phyloP scores from a whole-genome alignment of 2,888 invertebrate species.

The Cephalotes varians region DNA sequence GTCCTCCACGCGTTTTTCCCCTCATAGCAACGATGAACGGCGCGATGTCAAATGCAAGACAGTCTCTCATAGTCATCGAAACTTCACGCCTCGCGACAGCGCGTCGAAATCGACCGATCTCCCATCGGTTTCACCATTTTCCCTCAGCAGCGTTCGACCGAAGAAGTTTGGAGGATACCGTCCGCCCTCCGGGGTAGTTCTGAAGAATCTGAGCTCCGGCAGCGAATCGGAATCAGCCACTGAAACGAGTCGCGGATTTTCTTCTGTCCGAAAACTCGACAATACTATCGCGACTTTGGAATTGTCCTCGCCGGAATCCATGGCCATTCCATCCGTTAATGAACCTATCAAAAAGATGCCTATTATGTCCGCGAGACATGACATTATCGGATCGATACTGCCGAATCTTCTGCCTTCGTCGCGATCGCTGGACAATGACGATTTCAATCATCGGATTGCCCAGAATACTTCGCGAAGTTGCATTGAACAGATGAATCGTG shows the following conservation, averaged over 20 bases:
- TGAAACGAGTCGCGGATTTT: neutral
- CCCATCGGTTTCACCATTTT: slow-evolving; percentile 34
- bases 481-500: neutral
- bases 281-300: neutral
- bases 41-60: neutral
- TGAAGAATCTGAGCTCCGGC: slow-evolving; percentile 74
- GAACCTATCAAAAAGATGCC: slow-evolving; percentile 41
- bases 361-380: slow-evolving; percentile 39
- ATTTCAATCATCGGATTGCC: neutral
- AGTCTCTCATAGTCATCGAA: neutral
- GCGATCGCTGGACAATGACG: neutral
- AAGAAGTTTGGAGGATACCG: slow-evolving; percentile 67
- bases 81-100: slow-evolving; percentile 10
- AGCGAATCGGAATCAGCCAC: slow-evolving; percentile 70
- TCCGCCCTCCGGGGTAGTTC: slow-evolving; percentile 55
- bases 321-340: neutral
- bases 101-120: neutral
- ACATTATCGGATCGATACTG: slow-evolving; percentile 8
- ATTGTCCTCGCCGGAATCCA: slow-evolving; percentile 19
- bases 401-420: slow-evolving; percentile 31
- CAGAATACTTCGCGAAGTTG: neutral
- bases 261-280: neutral
- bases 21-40: neutral
- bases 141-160: slow-evolving; percentile 30
- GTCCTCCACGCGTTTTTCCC: neutral